phyloP scores from a whole-genome alignment of 2,113 vertebrate genomes.

The Platysteira castanea region DNA sequence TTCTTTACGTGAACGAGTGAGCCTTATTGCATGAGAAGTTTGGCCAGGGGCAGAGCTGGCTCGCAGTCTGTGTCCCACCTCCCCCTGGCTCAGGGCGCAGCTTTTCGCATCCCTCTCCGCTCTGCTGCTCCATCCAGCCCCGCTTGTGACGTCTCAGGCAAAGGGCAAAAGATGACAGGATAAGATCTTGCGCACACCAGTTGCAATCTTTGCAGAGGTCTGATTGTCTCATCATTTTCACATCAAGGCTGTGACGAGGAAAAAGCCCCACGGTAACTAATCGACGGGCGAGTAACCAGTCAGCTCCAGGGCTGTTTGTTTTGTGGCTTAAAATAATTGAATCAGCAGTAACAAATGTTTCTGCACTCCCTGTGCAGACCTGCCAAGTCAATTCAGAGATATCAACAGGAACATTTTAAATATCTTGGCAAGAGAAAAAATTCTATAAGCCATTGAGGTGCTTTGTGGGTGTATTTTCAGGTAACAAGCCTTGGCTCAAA shows the following conservation, averaged over 20 bases:
- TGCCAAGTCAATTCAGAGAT: not conserved
- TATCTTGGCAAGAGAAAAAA: not conserved
- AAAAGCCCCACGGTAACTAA: not conserved
- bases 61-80: not conserved
- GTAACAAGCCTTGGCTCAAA: not conserved
- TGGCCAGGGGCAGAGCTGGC: not conserved
- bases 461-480: not conserved
- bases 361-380: not conserved
- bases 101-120: rapidly evolving
- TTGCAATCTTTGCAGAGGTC: not conserved
- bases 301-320: not conserved
- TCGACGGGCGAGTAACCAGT: not conserved
- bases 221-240: not conserved
- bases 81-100: rapidly evolving
- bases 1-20: not conserved
- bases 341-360: not conserved
- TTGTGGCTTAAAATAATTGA: not conserved
- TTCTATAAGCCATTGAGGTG: not conserved
- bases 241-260: not conserved
- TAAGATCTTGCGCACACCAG: not conserved
- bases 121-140: not conserved
- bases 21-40: not conserved
- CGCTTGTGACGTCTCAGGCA: not conserved
- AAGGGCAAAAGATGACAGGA: not conserved
- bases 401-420: not conserved